Evolutionary conservation across 2,888 invertebrate species (phyloP).

Genomic region (Synergus laeviventris): DNA sequence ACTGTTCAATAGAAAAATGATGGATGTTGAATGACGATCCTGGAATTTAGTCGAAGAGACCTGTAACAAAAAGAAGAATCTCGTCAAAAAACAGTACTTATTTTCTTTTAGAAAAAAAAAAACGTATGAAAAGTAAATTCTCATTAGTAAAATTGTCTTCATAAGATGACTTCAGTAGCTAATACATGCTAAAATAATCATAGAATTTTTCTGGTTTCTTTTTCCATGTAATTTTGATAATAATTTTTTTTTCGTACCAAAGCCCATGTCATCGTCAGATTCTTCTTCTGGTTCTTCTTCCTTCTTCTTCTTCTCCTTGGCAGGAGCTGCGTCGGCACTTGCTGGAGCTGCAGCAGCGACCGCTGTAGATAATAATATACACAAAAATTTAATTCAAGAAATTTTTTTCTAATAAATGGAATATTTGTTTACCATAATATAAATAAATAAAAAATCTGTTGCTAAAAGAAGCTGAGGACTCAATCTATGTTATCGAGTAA

Average conservation of each 20-base stretch:
- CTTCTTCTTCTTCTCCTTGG: constrained; percentile 86
- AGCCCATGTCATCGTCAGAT: constrained; percentile 96
- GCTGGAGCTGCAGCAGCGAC: constrained; percentile 78
- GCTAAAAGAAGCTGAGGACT: constrained; percentile 44
- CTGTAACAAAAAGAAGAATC: constrained; percentile 44
- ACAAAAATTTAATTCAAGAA: background rate
- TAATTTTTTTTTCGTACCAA: constrained; percentile 81
- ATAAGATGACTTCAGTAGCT: constrained; percentile 77
- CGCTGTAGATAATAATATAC: background rate
- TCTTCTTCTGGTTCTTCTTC: constrained; percentile 88
- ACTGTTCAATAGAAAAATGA: constrained; percentile 66
- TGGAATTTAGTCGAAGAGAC: constrained; percentile 51
- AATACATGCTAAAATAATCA: constrained; percentile 81
- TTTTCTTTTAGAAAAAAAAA: background rate
- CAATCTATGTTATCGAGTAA: constrained; percentile 45
- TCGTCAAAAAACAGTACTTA: background rate
- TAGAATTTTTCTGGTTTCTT: constrained; percentile 60
- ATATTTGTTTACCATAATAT: background rate
- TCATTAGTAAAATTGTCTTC: constrained; percentile 62
- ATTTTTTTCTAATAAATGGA: background rate
- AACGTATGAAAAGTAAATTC: constrained; percentile 45
- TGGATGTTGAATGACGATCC: constrained; percentile 57
- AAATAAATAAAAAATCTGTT: background rate
- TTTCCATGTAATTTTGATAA: background rate
- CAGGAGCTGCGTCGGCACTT: constrained; percentile 80